Evolutionary conservation across 2,113 vertebrate species (phyloP).

Genomic region (Rhabdornis inornatus): DNA sequence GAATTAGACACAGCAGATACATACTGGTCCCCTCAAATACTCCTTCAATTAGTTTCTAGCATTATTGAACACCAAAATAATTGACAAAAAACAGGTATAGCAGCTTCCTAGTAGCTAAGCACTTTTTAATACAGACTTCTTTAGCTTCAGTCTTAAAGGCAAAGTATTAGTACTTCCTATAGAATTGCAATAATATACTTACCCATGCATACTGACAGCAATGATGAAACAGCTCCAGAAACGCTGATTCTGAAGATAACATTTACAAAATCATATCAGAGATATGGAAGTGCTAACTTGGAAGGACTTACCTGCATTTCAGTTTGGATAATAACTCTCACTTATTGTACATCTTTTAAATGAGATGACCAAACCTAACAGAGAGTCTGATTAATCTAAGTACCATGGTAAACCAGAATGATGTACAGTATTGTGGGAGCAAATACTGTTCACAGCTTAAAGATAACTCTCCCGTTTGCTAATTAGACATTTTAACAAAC

Average conservation of each 20-base stretch:
- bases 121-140: not conserved
- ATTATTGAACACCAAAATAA: not conserved
- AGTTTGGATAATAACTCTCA: not conserved
- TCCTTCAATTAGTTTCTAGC: not conserved
- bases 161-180: not conserved
- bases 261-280: not conserved
- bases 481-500: slow-evolving; percentile 27
- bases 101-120: not conserved
- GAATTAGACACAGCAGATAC: not conserved
- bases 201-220: not conserved
- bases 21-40: not conserved
- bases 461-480: not conserved
- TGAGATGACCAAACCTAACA: not conserved
- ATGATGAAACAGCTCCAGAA: not conserved
- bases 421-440: not conserved
- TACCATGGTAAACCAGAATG: not conserved
- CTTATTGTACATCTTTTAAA: not conserved
- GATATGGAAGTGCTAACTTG: not conserved
- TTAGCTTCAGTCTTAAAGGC: not conserved
- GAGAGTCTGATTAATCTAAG: not conserved
- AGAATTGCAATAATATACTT: not conserved
- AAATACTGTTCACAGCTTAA: slow-evolving; percentile 11
- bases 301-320: slow-evolving; percentile 27
- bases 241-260: not conserved
- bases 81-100: not conserved